Conservation (phyloP, 2,113 vertebrate genomes). For the Aleadryas rufinucha region DNA sequence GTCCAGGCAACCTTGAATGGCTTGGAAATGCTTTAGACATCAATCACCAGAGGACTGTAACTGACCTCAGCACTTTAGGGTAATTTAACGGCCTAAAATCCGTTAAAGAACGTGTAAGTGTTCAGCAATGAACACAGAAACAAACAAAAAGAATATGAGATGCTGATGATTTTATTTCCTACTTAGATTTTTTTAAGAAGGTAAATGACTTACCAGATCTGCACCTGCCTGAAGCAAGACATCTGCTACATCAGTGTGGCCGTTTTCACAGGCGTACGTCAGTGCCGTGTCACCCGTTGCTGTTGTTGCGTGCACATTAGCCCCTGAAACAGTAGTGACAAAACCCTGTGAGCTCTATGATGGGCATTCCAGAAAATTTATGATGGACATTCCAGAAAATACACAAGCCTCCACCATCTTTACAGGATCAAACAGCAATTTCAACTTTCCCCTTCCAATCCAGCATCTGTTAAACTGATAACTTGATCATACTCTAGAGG, state of each 20-base stretch:
- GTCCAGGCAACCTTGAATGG: neutral
- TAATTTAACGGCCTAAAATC: neutral
- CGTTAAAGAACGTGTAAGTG: accelerated
- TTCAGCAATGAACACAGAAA: neutral
- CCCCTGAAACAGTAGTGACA: slow-evolving; percentile 72
- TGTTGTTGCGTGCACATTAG: slow-evolving; percentile 96
- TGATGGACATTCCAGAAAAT: neutral
- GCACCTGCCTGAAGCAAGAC: slow-evolving; percentile 95
- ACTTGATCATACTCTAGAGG: neutral
- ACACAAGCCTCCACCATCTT: neutral
- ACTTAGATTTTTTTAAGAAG: neutral
- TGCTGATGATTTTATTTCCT: neutral
- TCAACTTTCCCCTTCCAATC: neutral
- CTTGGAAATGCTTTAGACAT: neutral
- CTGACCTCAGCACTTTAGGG: neutral
- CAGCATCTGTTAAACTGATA: neutral
- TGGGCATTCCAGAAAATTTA: neutral
- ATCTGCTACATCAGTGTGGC: slow-evolving; percentile 97
- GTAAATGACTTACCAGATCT: slow-evolving; percentile 82
- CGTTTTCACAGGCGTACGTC: slow-evolving; percentile 97
- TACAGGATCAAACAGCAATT: neutral
- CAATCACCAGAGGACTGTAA: neutral
- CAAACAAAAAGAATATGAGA: accelerated
- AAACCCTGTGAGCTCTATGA: neutral
- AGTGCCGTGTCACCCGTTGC: slow-evolving; percentile 96